Evolutionary conservation across 2,113 vertebrate species (phyloP).

Genomic region (Clarias macrocephalus): DNA sequence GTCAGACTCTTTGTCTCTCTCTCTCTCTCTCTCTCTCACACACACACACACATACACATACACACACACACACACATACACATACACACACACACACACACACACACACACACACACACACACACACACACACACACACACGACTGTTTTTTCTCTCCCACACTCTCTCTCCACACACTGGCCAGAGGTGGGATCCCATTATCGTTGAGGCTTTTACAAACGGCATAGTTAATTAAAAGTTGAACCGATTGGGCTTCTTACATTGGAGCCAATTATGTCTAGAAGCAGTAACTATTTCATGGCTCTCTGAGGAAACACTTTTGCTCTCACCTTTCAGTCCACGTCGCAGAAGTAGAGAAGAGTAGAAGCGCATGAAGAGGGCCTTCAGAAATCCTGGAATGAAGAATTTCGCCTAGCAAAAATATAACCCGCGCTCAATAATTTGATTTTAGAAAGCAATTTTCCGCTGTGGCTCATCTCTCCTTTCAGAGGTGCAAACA

Average conservation of each 20-base stretch:
- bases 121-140: background rate
- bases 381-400: background rate
- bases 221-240: conserved; percentile 63
- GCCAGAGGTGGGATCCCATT: conserved; percentile 59
- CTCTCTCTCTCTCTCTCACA: background rate
- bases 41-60: background rate
- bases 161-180: background rate
- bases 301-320: conserved; percentile 23
- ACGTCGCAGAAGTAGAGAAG: background rate
- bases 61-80: background rate
- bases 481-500: background rate
- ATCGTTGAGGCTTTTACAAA: conserved; percentile 57
- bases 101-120: background rate
- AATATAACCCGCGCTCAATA: background rate
- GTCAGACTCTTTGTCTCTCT: conserved; percentile 23
- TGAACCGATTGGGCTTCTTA: conserved; percentile 45
- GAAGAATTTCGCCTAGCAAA: background rate
- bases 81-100: background rate
- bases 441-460: background rate
- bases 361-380: background rate
- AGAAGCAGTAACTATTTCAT: conserved; percentile 37
- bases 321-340: conserved; percentile 4
- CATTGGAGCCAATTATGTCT: conserved; percentile 44
- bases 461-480: too few species aligned
- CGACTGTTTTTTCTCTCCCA: too few species aligned